phyloP scores from a whole-genome alignment of 2,113 vertebrate species.

The Cottus gobio region DNA sequence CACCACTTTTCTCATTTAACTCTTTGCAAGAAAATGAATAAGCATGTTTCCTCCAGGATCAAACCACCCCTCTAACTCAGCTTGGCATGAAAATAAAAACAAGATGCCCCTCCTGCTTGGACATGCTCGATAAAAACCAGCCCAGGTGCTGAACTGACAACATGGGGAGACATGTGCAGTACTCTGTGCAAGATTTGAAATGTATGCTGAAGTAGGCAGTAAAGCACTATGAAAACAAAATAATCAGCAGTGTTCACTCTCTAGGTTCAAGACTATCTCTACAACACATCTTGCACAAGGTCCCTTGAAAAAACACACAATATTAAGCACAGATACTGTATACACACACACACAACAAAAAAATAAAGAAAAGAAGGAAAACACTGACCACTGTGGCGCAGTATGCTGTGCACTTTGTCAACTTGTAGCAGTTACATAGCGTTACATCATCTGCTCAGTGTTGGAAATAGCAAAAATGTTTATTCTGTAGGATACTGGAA shows the following conservation, averaged over 20 bases:
- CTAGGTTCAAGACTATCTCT: conserved; percentile 78
- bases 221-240: conserved; percentile 61
- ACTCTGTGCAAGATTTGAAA: conserved; percentile 55
- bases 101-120: conserved; percentile 43
- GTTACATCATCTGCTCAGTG: conserved; percentile 59
- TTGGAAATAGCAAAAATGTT: conserved; percentile 60
- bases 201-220: conserved; percentile 61
- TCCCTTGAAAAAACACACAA: conserved; percentile 77
- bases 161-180: conserved; percentile 45
- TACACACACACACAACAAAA: conserved; percentile 69
- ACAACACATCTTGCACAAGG: conserved; percentile 81
- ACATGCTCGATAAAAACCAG: conserved; percentile 57
- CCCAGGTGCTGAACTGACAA: conserved; percentile 44
- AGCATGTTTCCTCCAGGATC: neutral
- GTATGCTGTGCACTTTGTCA: conserved; percentile 75
- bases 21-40: neutral
- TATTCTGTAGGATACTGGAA: conserved; percentile 59
- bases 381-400: conserved; percentile 70
- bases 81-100: neutral
- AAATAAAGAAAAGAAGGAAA: conserved; percentile 41
- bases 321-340: conserved; percentile 77
- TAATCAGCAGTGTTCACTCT: conserved; percentile 79
- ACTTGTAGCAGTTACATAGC: conserved; percentile 61
- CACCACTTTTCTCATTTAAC: neutral
- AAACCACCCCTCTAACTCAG: neutral